Evolutionary conservation across 2,113 vertebrate species (phyloP).

Genomic region (Eulemur macaco): DNA sequence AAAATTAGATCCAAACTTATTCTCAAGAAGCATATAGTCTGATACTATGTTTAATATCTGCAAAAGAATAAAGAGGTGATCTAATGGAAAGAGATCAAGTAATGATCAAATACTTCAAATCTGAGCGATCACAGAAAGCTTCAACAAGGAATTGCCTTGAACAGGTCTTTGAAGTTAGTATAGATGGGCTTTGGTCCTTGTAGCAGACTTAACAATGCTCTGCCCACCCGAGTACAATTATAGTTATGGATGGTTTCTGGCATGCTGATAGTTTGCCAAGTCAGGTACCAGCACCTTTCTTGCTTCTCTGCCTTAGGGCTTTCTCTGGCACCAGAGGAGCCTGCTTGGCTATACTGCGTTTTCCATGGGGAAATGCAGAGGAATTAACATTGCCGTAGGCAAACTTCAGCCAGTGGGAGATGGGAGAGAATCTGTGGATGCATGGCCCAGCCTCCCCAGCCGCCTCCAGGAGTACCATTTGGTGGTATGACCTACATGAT

Average conservation of each 20-base stretch:
- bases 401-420: neutral
- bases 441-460: neutral
- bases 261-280: neutral
- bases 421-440: neutral
- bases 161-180: neutral
- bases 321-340: neutral
- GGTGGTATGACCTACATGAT: neutral
- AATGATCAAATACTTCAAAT: neutral
- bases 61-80: neutral
- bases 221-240: neutral
- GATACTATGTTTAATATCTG: neutral
- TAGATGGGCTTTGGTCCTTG: neutral
- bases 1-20: slow-evolving; percentile 32
- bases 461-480: neutral
- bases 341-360: neutral
- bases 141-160: neutral
- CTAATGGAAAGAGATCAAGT: neutral
- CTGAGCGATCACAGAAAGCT: neutral
- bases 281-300: neutral
- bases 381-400: neutral
- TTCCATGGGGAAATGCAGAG: neutral
- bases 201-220: neutral
- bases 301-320: neutral
- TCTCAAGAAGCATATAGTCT: neutral
- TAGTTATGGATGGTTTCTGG: neutral